Evolutionary conservation across 2,888 invertebrate species (phyloP).

Genomic region (Chironomus tentans): DNA sequence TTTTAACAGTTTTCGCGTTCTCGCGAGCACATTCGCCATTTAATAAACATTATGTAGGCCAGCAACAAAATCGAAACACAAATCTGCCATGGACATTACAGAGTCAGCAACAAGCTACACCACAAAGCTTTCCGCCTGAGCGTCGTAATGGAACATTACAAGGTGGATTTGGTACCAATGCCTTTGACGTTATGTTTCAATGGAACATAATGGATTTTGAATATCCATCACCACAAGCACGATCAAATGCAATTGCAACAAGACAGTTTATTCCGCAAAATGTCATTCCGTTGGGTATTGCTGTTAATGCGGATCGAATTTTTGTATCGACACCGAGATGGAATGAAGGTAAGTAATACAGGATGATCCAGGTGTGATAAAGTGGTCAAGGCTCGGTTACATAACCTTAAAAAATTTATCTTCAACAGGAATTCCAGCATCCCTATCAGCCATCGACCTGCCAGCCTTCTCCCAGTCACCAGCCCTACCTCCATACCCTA

Average conservation of each 20-base stretch:
- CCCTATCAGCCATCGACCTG: slow-evolving; percentile 45
- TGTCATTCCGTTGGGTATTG: slow-evolving; percentile 65
- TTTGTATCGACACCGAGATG: slow-evolving; percentile 70
- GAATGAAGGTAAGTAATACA: slow-evolving; percentile 50
- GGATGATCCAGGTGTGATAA: too few relatives aligned
- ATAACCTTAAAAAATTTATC: background rate
- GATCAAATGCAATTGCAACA: slow-evolving; percentile 50
- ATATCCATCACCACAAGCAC: slow-evolving; percentile 50
- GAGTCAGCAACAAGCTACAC: background rate
- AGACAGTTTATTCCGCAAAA: slow-evolving; percentile 60
- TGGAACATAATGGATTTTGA: slow-evolving; percentile 70
- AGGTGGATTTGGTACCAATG: slow-evolving; percentile 20
- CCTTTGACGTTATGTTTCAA: slow-evolving; percentile 50
- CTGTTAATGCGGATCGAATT: slow-evolving; percentile 56
- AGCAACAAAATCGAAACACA: background rate
- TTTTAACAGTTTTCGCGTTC: background rate
- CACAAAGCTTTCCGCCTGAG: background rate
- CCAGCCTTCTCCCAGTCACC: slow-evolving; percentile 52
- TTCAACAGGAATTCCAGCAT: slow-evolving; percentile 49
- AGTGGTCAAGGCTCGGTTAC: too few relatives aligned
- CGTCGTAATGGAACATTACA: background rate
- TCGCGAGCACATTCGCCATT: background rate
- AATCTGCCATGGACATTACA: background rate
- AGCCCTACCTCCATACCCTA: slow-evolving; percentile 61
- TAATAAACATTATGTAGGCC: background rate